Evolutionary conservation across 2,888 invertebrate genomes (phyloP), one percentile per base, ranked within the genome.

Genomic region (Sinodicranocentrus sp.): DNA sequence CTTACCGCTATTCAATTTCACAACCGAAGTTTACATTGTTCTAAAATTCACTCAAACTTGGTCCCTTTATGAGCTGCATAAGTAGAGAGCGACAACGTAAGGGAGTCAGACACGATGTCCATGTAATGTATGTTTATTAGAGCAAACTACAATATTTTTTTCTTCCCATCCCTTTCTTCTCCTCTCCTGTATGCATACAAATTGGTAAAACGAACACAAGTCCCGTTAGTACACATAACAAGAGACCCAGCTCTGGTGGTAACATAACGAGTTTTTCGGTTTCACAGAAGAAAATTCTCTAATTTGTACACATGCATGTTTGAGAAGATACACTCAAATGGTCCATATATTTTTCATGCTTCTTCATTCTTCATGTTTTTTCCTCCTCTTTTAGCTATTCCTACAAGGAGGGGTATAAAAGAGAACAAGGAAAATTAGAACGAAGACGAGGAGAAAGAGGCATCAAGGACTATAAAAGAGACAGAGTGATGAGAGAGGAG

Each of bases 391-490:
- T 70, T 57, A 19, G 19, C 57, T 72, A 59, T 17, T 57, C 72
- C 54, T 39, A 72, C 39, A 54, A 13, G 23, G 17, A 72, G 59
- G 19, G 3, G 33, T 23, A 72, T 39, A 72, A 39, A 72, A 39
- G 48, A 26, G 70, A 70, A 48, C 26, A 52, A 57, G 59, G 6
- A 26, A 68, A 68, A 48, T 68, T 48, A 39, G 59, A 43, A 57
- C 13, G 15, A 59, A 48, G 44, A 23, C n/a, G 57, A 72, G 6
- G 19, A 8, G 39, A 65, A 23, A 33, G 39, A 59, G 43, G 57
- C 59, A 72, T 57, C 73, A n/a, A 33, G 23, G 43, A 72, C 44
- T 23, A 61, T 61, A 59, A 44, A 43, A 23, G 44, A 44, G 44
- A 59, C 59, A 61, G 48, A 19, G 67, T 28, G 70, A 26, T 70